phyloP scores from a whole-genome alignment of 2,888 invertebrate species.

The Sialis lutaria region DNA sequence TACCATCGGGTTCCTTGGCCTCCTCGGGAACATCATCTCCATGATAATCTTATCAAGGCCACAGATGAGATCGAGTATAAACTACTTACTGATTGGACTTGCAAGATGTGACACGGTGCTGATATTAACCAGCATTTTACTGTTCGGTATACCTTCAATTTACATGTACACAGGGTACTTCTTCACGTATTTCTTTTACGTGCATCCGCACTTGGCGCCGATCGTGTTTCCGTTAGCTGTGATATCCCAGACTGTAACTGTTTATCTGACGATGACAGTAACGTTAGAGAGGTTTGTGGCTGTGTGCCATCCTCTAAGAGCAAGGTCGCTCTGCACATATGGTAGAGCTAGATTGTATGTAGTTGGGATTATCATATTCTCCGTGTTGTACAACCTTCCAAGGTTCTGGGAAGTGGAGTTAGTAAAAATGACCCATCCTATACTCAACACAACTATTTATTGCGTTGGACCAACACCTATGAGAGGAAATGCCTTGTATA shows the following conservation, averaged over 20 bases:
- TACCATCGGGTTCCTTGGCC: conserved; percentile 62
- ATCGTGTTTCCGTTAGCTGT: conserved; percentile 69
- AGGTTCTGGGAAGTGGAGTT: conserved; percentile 51
- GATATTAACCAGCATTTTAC: conserved; percentile 66
- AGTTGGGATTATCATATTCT: conserved; percentile 59
- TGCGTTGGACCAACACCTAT: conserved; percentile 51
- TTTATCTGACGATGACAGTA: conserved; percentile 79
- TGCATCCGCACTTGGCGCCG: conserved; percentile 66
- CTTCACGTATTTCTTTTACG: conserved; percentile 59
- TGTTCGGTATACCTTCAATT: conserved; percentile 77
- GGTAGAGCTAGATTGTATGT: conserved; percentile 74
- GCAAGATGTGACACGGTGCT: conserved; percentile 87
- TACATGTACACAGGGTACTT: conserved; percentile 65
- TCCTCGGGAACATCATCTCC: conserved; percentile 78
- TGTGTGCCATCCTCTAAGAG: conserved; percentile 76
- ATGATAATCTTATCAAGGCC: conserved; percentile 82
- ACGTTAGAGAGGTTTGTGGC: conserved; percentile 90
- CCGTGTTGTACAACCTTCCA: conserved; percentile 73
- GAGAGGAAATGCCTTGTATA: conserved; percentile 55
- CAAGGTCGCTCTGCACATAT: conserved; percentile 81
- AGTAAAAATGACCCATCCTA: conserved; percentile 22
- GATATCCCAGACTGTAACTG: conserved; percentile 83
- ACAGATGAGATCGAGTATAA: conserved; percentile 91
- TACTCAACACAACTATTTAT: conserved; percentile 42
- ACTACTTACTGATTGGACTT: conserved; percentile 82